These are phyloP conservation scores for Acomys russatus DNA, from an alignment of 2,797 vertebrate species.

Conservation along the genomic window DNA sequence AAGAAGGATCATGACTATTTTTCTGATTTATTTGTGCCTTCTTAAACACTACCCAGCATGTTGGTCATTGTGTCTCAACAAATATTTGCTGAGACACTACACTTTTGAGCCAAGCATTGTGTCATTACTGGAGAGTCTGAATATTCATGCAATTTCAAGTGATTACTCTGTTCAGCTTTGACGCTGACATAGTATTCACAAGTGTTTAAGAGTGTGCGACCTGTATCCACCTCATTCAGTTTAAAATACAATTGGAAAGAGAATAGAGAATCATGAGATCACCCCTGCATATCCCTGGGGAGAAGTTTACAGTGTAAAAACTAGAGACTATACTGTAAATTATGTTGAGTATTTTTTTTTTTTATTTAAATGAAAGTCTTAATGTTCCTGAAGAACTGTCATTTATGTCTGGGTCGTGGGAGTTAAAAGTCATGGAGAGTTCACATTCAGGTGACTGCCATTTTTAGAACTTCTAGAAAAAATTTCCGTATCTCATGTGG, in stretches of 20 bases:
- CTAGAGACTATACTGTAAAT: constrained; percentile 16
- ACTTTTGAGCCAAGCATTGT: constrained; percentile 10
- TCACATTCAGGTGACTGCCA: neutral
- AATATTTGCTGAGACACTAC: neutral
- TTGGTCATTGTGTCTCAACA: neutral
- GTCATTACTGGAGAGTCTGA: neutral
- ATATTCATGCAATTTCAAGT: constrained; percentile 50
- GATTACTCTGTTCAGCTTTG: constrained; percentile 6
- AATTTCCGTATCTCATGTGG: neutral
- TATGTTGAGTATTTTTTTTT: neutral
- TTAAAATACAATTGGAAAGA: constrained; percentile 55
- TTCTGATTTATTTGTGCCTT: neutral
- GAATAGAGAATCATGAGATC: constrained; percentile 66
- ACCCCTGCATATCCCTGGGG: neutral
- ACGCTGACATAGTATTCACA: neutral
- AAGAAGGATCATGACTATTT: neutral
- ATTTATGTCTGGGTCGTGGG: neutral
- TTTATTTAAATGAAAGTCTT: neutral
- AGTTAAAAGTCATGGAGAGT: constrained; percentile 16
- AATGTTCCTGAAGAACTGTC: constrained; percentile 5
- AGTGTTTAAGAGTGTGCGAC: constrained; percentile 4
- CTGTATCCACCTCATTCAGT: neutral
- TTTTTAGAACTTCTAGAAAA: constrained; percentile 43
- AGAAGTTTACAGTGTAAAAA: neutral
- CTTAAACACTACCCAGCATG: neutral